These are phyloP conservation scores for Eunapius fragilis DNA, from an alignment of 37 sponge, comb jelly and placozoan genomes.

Conservation along the genomic window DNA sequence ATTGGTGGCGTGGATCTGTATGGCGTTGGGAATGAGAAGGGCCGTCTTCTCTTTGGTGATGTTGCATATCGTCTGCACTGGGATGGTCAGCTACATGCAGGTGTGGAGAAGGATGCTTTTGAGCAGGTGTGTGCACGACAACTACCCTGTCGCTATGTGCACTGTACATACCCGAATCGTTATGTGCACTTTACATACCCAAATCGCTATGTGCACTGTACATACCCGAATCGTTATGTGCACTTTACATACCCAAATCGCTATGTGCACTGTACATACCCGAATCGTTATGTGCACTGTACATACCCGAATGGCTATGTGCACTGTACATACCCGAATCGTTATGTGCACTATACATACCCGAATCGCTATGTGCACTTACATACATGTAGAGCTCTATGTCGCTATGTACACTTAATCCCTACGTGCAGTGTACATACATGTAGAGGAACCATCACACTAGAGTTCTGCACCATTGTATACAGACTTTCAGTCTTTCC, in stretches of 20 bases:
- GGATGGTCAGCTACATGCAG: conserved; percentile 79
- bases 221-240: background rate
- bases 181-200: background rate
- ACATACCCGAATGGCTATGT: background rate
- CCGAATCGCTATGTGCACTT: background rate
- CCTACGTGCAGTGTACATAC: too few species aligned
- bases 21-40: conserved; percentile 94
- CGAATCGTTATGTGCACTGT: background rate
- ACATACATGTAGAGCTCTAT: conserved; percentile 1
- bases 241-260: too few species aligned
- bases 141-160: too few species aligned
- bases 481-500: too few species aligned
- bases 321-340: background rate
- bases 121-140: too few species aligned
- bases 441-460: too few species aligned
- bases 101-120: background rate
- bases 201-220: background rate
- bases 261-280: background rate
- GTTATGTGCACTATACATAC: background rate
- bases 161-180: background rate
- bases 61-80: conserved; percentile 68
- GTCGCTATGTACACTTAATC: too few species aligned
- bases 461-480: too few species aligned
- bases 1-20: conserved; percentile 72
- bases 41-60: conserved; percentile 96